Percentiles rank a stretch among this genome's conserved stretches.
phyloP scores from a whole-genome alignment of 2,113 vertebrate genomes.

The Tylochromis polylepis region DNA sequence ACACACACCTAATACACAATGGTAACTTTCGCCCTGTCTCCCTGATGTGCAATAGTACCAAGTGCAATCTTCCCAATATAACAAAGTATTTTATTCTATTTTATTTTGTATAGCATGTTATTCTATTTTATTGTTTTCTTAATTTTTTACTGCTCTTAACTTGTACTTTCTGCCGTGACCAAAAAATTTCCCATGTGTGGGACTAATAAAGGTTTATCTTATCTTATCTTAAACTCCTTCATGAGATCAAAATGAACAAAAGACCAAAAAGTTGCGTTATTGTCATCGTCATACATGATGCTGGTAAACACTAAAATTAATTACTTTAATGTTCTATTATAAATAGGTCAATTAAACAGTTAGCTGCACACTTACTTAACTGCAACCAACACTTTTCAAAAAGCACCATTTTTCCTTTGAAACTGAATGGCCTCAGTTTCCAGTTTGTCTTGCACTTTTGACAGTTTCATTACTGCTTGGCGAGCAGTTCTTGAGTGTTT shows the following conservation, averaged over 20 bases:
- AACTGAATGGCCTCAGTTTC: background rate
- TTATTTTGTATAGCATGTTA: no score
- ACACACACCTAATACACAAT: no score
- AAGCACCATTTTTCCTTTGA: rapidly evolving
- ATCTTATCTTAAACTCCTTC: background rate
- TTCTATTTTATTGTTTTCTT: no score
- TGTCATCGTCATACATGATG: background rate
- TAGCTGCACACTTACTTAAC: background rate
- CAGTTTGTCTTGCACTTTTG: background rate
- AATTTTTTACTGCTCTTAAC: no score
- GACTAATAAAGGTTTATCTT: no score
- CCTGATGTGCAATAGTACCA: no score
- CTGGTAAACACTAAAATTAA: background rate
- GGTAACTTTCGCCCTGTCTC: no score
- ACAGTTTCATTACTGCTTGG: background rate
- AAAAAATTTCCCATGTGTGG: no score
- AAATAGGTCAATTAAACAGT: background rate
- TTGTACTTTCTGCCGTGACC: no score
- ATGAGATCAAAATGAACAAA: background rate
- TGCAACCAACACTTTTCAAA: background rate
- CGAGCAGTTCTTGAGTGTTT: background rate
- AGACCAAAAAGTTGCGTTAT: background rate
- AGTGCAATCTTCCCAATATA: no score
- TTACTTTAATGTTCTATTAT: background rate
- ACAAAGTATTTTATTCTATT: no score